phyloP scores from a whole-genome alignment of 2,113 vertebrate species.

The Grus americana region DNA sequence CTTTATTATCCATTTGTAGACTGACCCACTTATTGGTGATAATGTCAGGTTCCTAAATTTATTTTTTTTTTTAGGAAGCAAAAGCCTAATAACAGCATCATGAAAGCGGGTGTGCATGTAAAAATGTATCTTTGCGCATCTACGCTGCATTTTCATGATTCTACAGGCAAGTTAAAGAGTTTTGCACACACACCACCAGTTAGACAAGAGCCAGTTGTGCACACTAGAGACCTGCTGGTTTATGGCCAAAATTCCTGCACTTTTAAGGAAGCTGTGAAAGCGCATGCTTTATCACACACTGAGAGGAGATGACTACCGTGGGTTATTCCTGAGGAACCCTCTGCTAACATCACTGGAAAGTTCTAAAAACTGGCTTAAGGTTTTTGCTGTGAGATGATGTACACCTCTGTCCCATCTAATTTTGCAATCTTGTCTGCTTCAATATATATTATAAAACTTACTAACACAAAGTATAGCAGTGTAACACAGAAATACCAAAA shows the following conservation, averaged over 20 bases:
- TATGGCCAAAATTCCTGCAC: not conserved
- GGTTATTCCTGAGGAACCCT: not conserved
- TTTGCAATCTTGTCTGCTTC: not conserved
- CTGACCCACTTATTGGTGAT: not conserved
- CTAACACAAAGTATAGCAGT: fast-evolving
- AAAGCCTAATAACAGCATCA: not conserved
- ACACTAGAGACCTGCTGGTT: too few species aligned
- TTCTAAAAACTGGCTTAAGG: not conserved
- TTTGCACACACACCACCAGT: too few species aligned
- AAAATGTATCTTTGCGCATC: not conserved
- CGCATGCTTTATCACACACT: fast-evolving
- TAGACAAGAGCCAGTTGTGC: not conserved
- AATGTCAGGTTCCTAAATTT: not conserved
- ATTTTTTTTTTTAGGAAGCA: not conserved
- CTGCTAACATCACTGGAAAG: not conserved
- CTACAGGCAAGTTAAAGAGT: not conserved
- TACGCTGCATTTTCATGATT: not conserved
- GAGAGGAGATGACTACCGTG: not conserved
- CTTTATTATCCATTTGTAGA: not conserved
- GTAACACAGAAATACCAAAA: not conserved
- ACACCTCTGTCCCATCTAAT: not conserved
- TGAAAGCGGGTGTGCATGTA: fast-evolving
- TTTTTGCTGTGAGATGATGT: not conserved
- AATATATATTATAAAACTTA: not conserved
- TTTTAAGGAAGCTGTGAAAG: not conserved